Base-by-base conservation (phyloP, 2,888 invertebrate genomes). In the Calameuta pallipes region DNA sequence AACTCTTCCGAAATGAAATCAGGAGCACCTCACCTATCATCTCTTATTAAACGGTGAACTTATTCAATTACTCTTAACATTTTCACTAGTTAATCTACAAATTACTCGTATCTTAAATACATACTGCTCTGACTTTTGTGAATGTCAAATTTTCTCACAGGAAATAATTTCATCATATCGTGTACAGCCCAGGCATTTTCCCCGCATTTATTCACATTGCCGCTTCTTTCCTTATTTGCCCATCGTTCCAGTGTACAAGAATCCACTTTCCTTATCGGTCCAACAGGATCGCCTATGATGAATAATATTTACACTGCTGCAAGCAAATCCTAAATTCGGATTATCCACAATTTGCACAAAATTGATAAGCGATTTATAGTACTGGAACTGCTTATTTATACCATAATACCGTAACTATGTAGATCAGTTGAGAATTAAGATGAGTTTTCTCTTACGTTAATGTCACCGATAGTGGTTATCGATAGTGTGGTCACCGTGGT, bases 201-300 rank as follows among this genome's bases (percentile, higher is more conserved):
- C 0, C 93, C 94, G 4, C 94, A 94, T 83, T 92, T 92, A 84
- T 92, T 92, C 1, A 94, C 93, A 94, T 94, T 94, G 81, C 92
- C 92, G 0, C 93, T 93, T 83, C 92, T 93, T 69, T 92, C 93
- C 37, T 88, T 91, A 15, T 88, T 82, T 11, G 93, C 92, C 93
- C 93, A 93, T 12, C 90, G 89, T 1, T 94, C 91, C 75, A 93
- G 81, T 34, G 89, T 84, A 34, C 82, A 81, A 1, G 88, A 86
- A 80, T 88, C 84, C 11, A 89, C 80, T 56, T 82, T 33, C 35
- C 41, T 73, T 37, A 78, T 37, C 33, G 81, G 80, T 73, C 80
- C 80, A 74, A 82, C 71, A 35, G 83, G 82, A 68, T 85, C 83
- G 75, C 15, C 84, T 85, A 78, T 23, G 56, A 9, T 56, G 9